Evolutionary conservation across 2,888 invertebrate species (phyloP), one percentile per base, ranked within the genome.

Genomic region (Lycophotia porphyrea): DNA sequence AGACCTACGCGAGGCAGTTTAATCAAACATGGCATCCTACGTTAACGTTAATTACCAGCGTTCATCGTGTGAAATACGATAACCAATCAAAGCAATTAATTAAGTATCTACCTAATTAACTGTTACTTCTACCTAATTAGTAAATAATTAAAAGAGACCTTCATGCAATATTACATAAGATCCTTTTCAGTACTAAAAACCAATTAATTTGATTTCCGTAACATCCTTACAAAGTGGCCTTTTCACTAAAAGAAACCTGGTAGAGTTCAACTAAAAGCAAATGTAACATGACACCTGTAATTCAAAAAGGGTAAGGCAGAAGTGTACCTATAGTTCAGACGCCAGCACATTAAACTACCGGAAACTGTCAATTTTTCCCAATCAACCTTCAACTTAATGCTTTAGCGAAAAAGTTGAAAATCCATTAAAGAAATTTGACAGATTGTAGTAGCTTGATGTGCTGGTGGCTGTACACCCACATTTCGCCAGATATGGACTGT

Each of bases 61-160:
- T 44, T 44, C 31, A 55, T 1, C n/a, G 70, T 52, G 69, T 71
- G 71, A 84, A 84, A 84, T 73, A 34, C 52, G 60, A 68, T 84
- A 63, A 61, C 42, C 44, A 82, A 78, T 68, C 27, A 71, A 55
- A 74, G 11, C 64, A 55, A 65, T 80, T 65, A 65, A 64, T 24
- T 63, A 63, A 63, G 8, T 70, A 52, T 52, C 24, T 55, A 47
- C 18, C 2, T 55, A 79, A 68, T 74, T 31, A 80, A 42, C 55
- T 70, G 42, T 27, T 73, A 79, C 66, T 18, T 82, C 15, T 36
- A 42, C 0, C 31, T 66, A 72, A 72, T 42, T 69, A 64, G 7
- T 18, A 44, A 60, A 15, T 55, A 74, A 73, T 83, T 73, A 63
- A 42, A 5, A 8, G 8, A 72, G 47, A 47, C 82, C 84, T 82